Base-by-base conservation (phyloP, 2,797 vertebrate genomes). In the Danio aesculapii region DNA sequence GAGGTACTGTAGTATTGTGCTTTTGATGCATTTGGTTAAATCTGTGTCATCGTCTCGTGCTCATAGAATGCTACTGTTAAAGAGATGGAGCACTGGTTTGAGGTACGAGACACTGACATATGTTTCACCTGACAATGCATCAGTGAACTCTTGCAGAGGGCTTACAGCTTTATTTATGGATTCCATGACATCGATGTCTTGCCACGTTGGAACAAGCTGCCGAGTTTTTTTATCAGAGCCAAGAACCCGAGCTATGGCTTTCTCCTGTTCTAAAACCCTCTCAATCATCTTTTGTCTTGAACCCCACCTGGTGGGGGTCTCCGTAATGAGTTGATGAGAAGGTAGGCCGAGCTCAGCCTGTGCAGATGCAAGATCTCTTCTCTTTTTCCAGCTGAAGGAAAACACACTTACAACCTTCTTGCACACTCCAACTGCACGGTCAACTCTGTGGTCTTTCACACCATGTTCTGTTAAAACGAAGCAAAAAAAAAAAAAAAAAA, bases 351-450 rank as follows among this genome's bases (percentile, higher is more conserved):
- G 66, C 16, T 70, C 53, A 71, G 55, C 14, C 44, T 59, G 57
- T 50, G 66, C 39, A 41, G 41, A 77, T 14, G 39, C 75, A 16
- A 77, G 30, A 30, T n/a, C n/a, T n/a, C n/a, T n/a, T n/a, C n/a
- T n/a, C n/a, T n/a, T n/a, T n/a, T n/a, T n/a, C n/a, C n/a, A 74
- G 71, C 63, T 68, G 43, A 77, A 69, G 17, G 43, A 59, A 68
- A 68, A 78, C 17, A 8, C 53, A 17, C 64, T n/a, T n/a, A n/a
- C n/a, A 47, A 69, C 52, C 8, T 68, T 77, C 8, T 68, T 77
- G 53, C 52, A 77, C 63, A 59, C 17, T 21, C 4, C 43, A 77
- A 77, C 41, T 77, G 64, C 75, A 77, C 8, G 41, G 53, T 49
- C 52, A 58, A 77, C 63, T 44, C 21, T 4, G 44, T 43, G 63